Evolutionary conservation across 2,888 invertebrate species (phyloP).

Genomic region (Rapana venosa): DNA sequence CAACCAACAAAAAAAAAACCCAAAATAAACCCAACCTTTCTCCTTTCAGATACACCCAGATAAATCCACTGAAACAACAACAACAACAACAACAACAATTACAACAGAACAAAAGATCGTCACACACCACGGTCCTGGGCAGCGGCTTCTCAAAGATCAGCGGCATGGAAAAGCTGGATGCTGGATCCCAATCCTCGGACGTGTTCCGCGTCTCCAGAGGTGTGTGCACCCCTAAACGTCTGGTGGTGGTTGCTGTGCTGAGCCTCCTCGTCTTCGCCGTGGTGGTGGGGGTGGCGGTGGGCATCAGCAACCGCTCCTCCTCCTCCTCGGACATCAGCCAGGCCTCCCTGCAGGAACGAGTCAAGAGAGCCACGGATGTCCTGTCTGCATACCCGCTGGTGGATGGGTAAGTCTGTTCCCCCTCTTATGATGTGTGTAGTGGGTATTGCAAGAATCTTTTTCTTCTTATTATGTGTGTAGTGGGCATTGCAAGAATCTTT

Average conservation of each 20-base stretch:
- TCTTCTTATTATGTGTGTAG: too few species aligned
- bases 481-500: too few species aligned
- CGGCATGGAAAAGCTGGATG: background rate
- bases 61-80: background rate
- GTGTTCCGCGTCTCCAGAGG: background rate
- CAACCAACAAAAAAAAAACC: too few species aligned
- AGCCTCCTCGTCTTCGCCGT: slow-evolving; percentile 53
- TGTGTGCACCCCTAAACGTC: slow-evolving; percentile 5
- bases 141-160: background rate
- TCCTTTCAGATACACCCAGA: background rate
- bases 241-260: slow-evolving; percentile 41
- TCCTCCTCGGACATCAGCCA: background rate
- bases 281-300: slow-evolving; percentile 48
- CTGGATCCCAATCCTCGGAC: background rate
- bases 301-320: slow-evolving; percentile 1
- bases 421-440: too few species aligned
- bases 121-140: background rate
- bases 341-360: background rate
- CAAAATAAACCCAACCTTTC: background rate
- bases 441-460: too few species aligned
- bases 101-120: background rate
- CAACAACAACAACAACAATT: background rate
- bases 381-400: slow-evolving; percentile 31
- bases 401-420: slow-evolving; percentile 23
- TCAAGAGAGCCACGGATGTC: slow-evolving; percentile 25